Conservation (phyloP, 2,797 vertebrate genomes). For the Chelidonichthys spinosus region DNA sequence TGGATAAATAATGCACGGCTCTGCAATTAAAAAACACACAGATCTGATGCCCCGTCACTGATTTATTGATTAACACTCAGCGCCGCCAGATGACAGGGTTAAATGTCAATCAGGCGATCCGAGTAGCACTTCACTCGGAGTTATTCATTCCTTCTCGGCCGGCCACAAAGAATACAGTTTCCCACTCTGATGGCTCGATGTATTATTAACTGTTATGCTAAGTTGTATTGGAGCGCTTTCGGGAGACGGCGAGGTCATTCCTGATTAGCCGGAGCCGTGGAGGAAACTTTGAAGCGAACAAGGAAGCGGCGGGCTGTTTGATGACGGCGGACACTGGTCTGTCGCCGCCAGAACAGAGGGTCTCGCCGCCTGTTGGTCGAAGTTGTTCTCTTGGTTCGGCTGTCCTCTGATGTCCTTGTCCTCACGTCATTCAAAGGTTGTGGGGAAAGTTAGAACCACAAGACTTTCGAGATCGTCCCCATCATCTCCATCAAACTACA, state of each 20-base stretch:
- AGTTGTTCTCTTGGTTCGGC: background rate
- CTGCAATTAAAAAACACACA: slow-evolving; percentile 78
- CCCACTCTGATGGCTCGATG: slow-evolving; percentile 60
- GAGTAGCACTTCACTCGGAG: slow-evolving; percentile 78
- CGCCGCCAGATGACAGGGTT: slow-evolving; percentile 78
- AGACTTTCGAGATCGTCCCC: background rate
- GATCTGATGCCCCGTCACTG: slow-evolving; percentile 79
- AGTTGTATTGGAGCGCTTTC: slow-evolving; percentile 55
- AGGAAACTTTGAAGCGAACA: slow-evolving; percentile 73
- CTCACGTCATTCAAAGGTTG: background rate
- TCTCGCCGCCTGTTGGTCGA: background rate
- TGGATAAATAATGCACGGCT: slow-evolving; percentile 83
- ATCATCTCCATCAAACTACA: background rate
- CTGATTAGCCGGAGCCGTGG: slow-evolving; percentile 40
- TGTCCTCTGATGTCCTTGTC: background rate
- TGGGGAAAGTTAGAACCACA: background rate
- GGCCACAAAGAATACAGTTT: slow-evolving; percentile 69
- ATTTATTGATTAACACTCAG: slow-evolving; percentile 83
- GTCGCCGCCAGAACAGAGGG: background rate
- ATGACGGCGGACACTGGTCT: slow-evolving; percentile 21
- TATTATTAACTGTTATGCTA: slow-evolving; percentile 76
- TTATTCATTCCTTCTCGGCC: slow-evolving; percentile 74
- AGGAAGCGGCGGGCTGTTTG: slow-evolving; percentile 42
- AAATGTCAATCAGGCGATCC: slow-evolving; percentile 85
- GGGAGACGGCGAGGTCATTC: slow-evolving; percentile 48